These are phyloP conservation scores for Thumatha senex DNA, from an alignment of 2,888 invertebrate species.

Conservation along the genomic window DNA sequence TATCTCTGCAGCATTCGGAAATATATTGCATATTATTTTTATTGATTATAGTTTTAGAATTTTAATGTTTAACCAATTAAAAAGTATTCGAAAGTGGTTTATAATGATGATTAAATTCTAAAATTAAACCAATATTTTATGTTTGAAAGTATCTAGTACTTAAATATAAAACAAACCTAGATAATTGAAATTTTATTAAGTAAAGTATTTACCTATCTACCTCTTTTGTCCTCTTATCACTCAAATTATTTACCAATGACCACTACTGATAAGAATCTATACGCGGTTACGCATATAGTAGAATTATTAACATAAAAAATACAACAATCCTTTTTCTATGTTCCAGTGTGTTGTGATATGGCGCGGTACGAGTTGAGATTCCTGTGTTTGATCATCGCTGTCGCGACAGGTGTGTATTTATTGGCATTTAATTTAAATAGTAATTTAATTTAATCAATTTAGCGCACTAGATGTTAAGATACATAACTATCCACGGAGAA, in stretches of 20 bases:
- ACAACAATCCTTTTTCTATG: constrained; percentile 25
- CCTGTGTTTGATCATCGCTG: constrained; percentile 52
- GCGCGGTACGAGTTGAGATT: constrained; percentile 52
- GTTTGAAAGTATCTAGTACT: no score
- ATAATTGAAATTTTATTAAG: no score
- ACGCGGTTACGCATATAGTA: neutral
- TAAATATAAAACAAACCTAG: neutral
- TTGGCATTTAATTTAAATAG: constrained; percentile 8
- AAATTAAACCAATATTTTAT: neutral
- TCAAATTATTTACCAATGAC: constrained; percentile 28
- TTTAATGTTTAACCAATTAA: neutral
- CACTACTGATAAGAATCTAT: constrained; percentile 30
- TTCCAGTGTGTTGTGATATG: constrained; percentile 59
- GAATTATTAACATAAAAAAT: constrained; percentile 25
- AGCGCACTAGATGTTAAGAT: neutral
- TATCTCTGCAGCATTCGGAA: constrained; percentile 11
- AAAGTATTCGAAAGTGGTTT: constrained; percentile 2
- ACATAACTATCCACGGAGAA: constrained; percentile 8
- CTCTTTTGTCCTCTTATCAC: constrained; percentile 40
- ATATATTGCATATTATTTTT: constrained; percentile 2
- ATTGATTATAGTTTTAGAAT: neutral
- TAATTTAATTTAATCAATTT: neutral
- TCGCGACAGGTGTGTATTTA: constrained; percentile 57
- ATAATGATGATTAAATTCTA: neutral
- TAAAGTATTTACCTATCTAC: neutral